Percentiles rank a stretch among this genome's conserved stretches.
These are phyloP conservation scores for Elaphurus davidianus DNA, from an alignment of 2,113 vertebrate genomes.

Conservation along the genomic window DNA sequence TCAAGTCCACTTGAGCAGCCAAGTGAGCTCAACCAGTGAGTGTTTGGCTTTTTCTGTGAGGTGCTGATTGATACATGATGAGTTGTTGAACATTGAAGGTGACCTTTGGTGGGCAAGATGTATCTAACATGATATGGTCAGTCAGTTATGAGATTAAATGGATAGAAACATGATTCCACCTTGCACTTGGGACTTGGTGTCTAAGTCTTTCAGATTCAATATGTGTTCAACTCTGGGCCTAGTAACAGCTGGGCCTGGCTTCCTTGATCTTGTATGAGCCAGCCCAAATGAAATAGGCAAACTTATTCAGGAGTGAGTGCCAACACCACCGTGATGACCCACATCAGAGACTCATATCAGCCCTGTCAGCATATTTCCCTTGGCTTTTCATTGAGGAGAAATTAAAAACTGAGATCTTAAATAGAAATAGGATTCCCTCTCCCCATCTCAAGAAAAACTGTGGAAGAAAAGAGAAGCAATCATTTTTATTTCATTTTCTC, in stretches of 20 bases:
- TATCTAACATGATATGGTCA: background rate
- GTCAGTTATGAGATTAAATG: background rate
- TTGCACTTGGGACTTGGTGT: background rate
- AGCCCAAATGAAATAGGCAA: background rate
- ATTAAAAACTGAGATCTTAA: background rate
- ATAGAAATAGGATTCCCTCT: background rate
- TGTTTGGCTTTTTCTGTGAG: background rate
- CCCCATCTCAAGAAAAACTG: background rate
- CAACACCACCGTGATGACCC: background rate
- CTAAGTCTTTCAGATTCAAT: background rate
- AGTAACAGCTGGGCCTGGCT: background rate
- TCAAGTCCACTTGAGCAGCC: background rate
- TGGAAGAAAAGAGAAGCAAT: background rate
- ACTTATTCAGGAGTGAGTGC: background rate
- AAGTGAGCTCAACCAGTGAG: background rate
- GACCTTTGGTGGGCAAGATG: background rate
- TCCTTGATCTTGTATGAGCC: background rate
- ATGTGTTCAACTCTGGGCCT: too few relatives aligned
- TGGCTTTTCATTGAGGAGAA: background rate
- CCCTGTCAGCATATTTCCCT: background rate
- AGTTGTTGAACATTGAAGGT: background rate
- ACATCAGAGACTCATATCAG: background rate
- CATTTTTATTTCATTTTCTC: background rate
- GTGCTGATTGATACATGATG: fast-evolving
- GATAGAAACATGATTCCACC: background rate